Evolutionary conservation across 2,113 vertebrate species (phyloP).

Genomic region (Mus pahari): DNA sequence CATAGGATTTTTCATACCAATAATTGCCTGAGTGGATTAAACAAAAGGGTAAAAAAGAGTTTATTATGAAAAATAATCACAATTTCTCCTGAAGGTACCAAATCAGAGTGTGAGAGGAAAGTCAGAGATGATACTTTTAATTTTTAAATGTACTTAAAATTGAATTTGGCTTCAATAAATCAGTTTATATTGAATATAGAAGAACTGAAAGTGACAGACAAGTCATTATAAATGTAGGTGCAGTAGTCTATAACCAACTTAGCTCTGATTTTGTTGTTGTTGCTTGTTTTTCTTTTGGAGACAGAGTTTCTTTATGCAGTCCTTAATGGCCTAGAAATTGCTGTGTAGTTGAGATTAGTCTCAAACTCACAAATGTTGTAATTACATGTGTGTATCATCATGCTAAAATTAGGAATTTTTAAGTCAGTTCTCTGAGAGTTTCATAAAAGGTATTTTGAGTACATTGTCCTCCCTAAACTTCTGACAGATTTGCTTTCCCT

Average conservation of each 20-base stretch:
- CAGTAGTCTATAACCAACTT: not conserved
- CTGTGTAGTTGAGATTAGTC: not conserved
- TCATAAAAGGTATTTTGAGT: not conserved
- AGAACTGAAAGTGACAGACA: not conserved
- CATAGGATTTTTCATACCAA: conserved; percentile 28
- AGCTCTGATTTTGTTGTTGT: not conserved
- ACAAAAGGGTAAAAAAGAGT: not conserved
- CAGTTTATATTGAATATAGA: not conserved
- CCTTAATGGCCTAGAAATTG: not conserved
- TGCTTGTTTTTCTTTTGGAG: not conserved
- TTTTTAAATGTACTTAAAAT: not conserved
- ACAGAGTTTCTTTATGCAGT: not conserved
- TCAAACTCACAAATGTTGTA: not conserved
- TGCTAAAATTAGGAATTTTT: not conserved
- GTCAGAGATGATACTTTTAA: not conserved
- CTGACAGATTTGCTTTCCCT: not conserved
- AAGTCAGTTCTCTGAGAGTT: not conserved
- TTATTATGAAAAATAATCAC: not conserved
- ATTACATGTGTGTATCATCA: not conserved
- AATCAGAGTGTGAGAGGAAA: not conserved
- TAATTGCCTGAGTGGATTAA: conserved; percentile 15
- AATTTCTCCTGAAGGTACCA: not conserved
- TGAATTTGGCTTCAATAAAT: not conserved
- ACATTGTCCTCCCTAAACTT: not conserved
- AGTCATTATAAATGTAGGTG: not conserved